Evolutionary conservation across 1,140 invertebrate species (phyloP).

Genomic region (Dendroctonus valens): DNA sequence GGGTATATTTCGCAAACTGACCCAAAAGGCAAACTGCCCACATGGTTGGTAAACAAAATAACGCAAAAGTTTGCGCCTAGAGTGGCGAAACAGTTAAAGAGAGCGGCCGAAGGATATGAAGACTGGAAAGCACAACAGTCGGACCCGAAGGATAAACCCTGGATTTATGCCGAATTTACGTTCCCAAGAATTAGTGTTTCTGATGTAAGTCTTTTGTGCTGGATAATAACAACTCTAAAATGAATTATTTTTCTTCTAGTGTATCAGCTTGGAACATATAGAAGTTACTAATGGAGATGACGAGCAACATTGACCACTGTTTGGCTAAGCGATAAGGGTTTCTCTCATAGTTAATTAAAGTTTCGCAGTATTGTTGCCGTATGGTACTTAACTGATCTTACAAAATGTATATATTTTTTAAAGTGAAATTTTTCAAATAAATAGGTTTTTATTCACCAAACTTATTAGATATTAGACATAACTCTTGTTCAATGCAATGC

Average conservation of each 20-base stretch:
- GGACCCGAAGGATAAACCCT: slow-evolving; percentile 77
- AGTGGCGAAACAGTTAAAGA: slow-evolving; percentile 76
- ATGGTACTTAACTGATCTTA: too few species aligned
- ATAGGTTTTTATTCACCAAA: too few species aligned
- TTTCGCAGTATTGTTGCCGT: too few species aligned
- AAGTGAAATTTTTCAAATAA: too few species aligned
- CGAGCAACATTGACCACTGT: slow-evolving; percentile 10
- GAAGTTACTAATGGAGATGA: slow-evolving; percentile 5
- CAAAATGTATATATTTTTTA: too few species aligned
- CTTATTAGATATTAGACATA: too few species aligned
- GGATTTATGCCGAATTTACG: slow-evolving; percentile 84
- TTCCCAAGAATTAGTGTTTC: slow-evolving; percentile 64
- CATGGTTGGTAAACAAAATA: slow-evolving; percentile 86
- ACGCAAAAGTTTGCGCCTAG: slow-evolving; percentile 85
- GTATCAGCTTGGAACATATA: slow-evolving; percentile 6
- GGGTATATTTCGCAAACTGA: slow-evolving; percentile 87
- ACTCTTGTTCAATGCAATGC: too few species aligned
- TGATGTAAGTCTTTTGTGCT: slow-evolving; percentile 58
- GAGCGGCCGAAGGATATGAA: slow-evolving; percentile 66
- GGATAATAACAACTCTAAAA: not conserved
- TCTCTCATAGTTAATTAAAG: too few species aligned
- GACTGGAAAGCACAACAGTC: slow-evolving; percentile 72
- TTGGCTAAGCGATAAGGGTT: too few species aligned
- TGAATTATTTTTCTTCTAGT: slow-evolving; percentile 11
- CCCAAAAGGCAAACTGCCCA: slow-evolving; percentile 82